Conservation (phyloP, 1,140 invertebrate species). For the Zophobas atratus region DNA sequence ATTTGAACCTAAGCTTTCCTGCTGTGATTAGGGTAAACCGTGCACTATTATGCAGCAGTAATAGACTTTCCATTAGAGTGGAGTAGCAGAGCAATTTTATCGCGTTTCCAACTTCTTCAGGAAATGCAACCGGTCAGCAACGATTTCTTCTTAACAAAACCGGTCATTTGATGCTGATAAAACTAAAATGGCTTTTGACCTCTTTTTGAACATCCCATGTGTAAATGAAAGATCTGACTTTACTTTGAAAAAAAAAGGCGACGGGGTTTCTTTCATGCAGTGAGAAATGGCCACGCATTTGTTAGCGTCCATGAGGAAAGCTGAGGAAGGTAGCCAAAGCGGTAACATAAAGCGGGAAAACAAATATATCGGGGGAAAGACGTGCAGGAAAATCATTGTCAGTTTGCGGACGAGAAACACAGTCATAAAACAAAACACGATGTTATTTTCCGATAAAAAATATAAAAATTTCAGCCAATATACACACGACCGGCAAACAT, state of each 20-base stretch:
- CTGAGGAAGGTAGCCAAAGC: constrained; percentile 45
- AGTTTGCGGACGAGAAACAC: constrained; percentile 47
- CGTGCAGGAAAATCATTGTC: constrained; percentile 45
- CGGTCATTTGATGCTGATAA: constrained; percentile 8
- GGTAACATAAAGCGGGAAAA: constrained; percentile 43
- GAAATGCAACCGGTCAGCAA: no score
- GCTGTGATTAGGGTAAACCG: no score
- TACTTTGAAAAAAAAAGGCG: constrained; percentile 44
- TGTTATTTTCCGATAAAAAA: constrained; percentile 40
- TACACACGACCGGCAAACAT: constrained; percentile 4
- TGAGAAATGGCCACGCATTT: constrained; percentile 48
- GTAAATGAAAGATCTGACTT: constrained; percentile 45
- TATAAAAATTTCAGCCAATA: constrained; percentile 16
- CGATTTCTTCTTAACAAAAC: constrained; percentile 10
- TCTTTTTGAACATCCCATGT: constrained; percentile 47
- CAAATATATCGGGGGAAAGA: constrained; percentile 41
- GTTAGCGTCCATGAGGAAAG: constrained; percentile 40
- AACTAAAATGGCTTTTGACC: constrained; percentile 27
- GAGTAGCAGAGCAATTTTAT: constrained; percentile 1
- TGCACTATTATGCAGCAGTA: background rate
- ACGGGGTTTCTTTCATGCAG: constrained; percentile 42
- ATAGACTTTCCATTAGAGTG: background rate
- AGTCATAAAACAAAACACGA: constrained; percentile 44
- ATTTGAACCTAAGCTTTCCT: no score
- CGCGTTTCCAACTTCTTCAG: background rate